A percentile compares a stretch with the other conserved stretches of the same genome.
These are phyloP conservation scores for Autographa pulchrina DNA, from an alignment of 2,888 invertebrate species.

Conservation along the genomic window DNA sequence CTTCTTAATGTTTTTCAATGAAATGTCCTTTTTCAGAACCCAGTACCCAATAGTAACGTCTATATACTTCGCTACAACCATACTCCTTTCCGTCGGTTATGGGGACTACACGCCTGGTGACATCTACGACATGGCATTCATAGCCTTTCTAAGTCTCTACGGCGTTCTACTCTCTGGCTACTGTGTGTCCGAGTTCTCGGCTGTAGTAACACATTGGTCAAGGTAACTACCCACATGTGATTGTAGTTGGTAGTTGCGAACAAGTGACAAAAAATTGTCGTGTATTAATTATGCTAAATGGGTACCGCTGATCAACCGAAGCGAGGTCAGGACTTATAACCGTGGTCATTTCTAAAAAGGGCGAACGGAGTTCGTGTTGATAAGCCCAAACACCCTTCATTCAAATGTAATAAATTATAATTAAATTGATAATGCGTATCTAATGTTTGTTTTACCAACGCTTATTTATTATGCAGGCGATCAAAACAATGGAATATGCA, in stretches of 20 bases:
- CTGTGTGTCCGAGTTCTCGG: slow-evolving; percentile 87
- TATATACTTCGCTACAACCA: slow-evolving; percentile 83
- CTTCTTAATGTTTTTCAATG: background rate
- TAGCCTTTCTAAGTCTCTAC: slow-evolving; percentile 83
- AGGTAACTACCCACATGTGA: slow-evolving; percentile 69
- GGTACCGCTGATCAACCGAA: background rate
- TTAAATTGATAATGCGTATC: background rate
- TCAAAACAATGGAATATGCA: background rate
- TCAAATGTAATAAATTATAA: background rate
- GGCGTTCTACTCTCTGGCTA: slow-evolving; percentile 86
- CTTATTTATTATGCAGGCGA: background rate
- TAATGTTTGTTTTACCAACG: background rate
- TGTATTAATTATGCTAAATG: slow-evolving; percentile 6
- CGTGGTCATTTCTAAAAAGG: background rate
- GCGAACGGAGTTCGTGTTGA: background rate
- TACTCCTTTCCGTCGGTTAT: slow-evolving; percentile 82
- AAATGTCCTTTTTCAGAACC: slow-evolving; percentile 66
- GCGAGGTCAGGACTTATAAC: background rate
- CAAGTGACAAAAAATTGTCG: slow-evolving; percentile 18
- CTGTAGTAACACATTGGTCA: slow-evolving; percentile 84
- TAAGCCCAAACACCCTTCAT: background rate
- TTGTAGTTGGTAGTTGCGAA: slow-evolving; percentile 18
- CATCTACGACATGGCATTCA: slow-evolving; percentile 80
- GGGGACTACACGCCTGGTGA: slow-evolving; percentile 86
- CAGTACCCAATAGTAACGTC: slow-evolving; percentile 78